phyloP scores from a whole-genome alignment of 2,797 vertebrate genomes.

The Apogon talboti region DNA sequence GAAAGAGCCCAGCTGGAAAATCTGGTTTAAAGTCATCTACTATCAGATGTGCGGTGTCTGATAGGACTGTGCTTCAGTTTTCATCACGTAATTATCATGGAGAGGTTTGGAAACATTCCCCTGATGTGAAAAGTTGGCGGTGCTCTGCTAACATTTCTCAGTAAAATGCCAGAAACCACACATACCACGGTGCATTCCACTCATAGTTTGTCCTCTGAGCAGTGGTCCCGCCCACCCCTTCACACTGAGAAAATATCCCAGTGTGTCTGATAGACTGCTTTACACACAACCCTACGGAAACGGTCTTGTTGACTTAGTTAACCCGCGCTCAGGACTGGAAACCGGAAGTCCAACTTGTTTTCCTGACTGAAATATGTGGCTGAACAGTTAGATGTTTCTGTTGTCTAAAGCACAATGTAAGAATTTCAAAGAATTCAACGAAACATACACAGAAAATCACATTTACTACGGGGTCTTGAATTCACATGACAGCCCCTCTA shows the following conservation, averaged over 20 bases:
- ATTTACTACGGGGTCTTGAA: background rate
- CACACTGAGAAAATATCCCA: constrained; percentile 14
- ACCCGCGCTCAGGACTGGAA: background rate
- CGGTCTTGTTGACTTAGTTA: constrained; percentile 31
- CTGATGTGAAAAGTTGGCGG: background rate
- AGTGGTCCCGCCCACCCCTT: background rate
- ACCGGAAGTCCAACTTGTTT: constrained; percentile 10
- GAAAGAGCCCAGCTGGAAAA: background rate
- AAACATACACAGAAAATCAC: background rate
- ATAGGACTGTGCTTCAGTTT: background rate
- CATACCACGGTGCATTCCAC: constrained; percentile 47
- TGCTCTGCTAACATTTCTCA: constrained; percentile 14
- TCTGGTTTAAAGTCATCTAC: background rate
- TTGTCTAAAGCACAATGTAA: too few relatives aligned
- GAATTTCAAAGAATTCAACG: background rate
- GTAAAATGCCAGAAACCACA: constrained; percentile 29
- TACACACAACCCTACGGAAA: constrained; percentile 28
- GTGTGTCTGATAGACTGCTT: background rate
- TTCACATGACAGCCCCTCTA: background rate
- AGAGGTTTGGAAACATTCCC: background rate
- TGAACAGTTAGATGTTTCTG: background rate
- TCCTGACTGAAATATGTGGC: background rate
- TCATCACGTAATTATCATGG: background rate
- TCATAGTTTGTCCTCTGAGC: constrained; percentile 38
- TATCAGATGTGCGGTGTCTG: background rate